Percentiles rank a stretch among this genome's conserved stretches.
Conservation (phyloP, 1,140 invertebrate genomes). For the Sinella curviseta region DNA sequence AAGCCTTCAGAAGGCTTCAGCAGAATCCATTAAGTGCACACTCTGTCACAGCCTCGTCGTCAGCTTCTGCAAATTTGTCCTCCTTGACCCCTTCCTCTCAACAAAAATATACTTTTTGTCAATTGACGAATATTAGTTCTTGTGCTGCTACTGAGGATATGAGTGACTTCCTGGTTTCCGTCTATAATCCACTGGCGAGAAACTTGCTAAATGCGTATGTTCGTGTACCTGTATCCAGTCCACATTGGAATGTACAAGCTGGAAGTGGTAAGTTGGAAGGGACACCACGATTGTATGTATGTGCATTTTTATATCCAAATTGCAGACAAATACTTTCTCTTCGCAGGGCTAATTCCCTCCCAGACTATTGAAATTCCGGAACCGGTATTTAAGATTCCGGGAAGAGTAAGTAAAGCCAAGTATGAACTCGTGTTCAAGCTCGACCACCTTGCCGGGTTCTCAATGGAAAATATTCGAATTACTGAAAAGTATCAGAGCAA, state of each 20-base stretch:
- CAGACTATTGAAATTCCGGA: constrained; percentile 67
- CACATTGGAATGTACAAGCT: background rate
- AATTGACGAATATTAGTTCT: constrained; percentile 65
- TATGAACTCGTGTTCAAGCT: constrained; percentile 44
- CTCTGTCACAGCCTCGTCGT: background rate
- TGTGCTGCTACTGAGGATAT: constrained; percentile 66
- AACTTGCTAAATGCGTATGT: constrained; percentile 64
- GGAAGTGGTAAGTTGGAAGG: background rate
- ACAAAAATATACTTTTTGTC: constrained; percentile 58
- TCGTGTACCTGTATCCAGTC: constrained; percentile 65
- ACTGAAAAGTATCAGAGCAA: background rate
- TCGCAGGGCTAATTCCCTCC: background rate
- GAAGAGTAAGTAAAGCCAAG: constrained; percentile 58
- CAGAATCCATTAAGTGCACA: background rate
- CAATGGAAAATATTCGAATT: background rate
- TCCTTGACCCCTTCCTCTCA: background rate
- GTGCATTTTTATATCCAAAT: background rate
- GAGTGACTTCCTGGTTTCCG: constrained; percentile 65
- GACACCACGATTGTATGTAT: background rate
- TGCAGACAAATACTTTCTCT: background rate
- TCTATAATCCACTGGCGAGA: constrained; percentile 80
- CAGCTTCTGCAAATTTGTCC: background rate
- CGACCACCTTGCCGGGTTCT: constrained; percentile 25
- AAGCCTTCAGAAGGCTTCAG: background rate
- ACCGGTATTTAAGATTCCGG: constrained; percentile 63